Evolutionary conservation across 2,113 vertebrate genomes (phyloP).

Genomic region (Salvelinus sp.): DNA sequence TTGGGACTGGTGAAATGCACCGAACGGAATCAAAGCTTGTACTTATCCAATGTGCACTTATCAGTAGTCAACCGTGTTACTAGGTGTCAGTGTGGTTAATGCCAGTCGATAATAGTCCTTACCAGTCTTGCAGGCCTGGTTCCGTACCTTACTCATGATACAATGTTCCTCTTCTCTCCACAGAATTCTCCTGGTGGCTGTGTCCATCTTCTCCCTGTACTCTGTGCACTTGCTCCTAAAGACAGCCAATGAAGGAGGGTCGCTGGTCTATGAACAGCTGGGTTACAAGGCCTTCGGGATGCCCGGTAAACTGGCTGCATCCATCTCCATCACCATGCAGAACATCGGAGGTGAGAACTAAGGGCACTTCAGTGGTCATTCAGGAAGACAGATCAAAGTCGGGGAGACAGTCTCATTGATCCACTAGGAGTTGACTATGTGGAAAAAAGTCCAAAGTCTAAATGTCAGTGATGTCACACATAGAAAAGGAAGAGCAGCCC

Average conservation of each 20-base stretch:
- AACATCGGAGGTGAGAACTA: constrained; percentile 89
- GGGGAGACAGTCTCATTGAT: neutral
- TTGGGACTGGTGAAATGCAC: too few species aligned
- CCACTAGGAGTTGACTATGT: too few species aligned
- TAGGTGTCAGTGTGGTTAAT: too few species aligned
- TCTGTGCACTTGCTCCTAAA: constrained; percentile 97
- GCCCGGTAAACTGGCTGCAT: constrained; percentile 91
- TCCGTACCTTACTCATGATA: neutral
- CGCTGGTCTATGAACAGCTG: constrained; percentile 90
- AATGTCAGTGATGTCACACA: constrained; percentile 47
- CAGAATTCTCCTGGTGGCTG: constrained; percentile 88
- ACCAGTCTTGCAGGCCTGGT: too few species aligned
- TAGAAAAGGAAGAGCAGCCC: constrained; percentile 97
- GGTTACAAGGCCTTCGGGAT: constrained; percentile 94
- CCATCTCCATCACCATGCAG: constrained; percentile 93
- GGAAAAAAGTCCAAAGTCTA: too few species aligned
- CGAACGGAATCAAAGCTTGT: too few species aligned
- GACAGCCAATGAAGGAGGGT: constrained; percentile 97
- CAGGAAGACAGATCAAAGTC: neutral
- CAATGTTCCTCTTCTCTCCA: constrained; percentile 20
- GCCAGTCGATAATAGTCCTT: too few species aligned
- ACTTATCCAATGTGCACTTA: too few species aligned
- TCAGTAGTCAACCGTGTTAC: too few species aligned
- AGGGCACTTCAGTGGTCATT: neutral
- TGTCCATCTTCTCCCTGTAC: constrained; percentile 92